Conservation (phyloP, 2,113 vertebrate genomes). For the Oreocharis arfaki region DNA sequence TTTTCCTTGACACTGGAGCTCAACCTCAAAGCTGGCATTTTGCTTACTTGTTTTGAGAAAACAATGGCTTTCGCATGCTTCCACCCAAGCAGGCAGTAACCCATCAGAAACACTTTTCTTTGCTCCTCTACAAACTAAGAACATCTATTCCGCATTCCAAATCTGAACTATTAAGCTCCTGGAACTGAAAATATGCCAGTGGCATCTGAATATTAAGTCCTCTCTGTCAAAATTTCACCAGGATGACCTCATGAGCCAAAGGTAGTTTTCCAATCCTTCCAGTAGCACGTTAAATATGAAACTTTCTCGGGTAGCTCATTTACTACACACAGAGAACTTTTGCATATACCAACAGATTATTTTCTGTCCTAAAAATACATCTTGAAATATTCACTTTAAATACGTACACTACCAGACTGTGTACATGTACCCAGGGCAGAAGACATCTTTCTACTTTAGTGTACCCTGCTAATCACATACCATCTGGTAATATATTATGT, state of each 20-base stretch:
- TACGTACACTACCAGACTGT: conserved; percentile 7
- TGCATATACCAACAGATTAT: background rate
- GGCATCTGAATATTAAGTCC: background rate
- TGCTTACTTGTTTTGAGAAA: background rate
- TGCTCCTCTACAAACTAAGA: background rate
- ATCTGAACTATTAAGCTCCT: background rate
- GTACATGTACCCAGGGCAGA: conserved; percentile 34
- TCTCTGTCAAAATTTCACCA: background rate
- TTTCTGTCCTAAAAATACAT: conserved; percentile 35
- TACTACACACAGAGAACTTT: background rate
- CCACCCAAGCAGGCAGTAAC: background rate
- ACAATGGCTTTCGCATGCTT: background rate
- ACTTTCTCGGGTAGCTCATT: background rate
- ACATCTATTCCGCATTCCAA: background rate
- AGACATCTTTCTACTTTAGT: conserved; percentile 29
- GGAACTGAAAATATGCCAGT: background rate
- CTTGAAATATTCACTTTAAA: conserved; percentile 35
- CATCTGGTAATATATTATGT: conserved; percentile 59
- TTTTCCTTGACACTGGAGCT: background rate
- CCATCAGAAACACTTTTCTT: background rate
- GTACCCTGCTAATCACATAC: conserved; percentile 43
- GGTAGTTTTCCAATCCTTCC: background rate
- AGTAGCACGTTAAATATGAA: background rate
- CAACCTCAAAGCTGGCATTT: background rate
- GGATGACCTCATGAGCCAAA: background rate